A percentile compares a stretch with the other conserved stretches of the same genome.
phyloP scores from a whole-genome alignment of 2,888 invertebrate genomes.

The Scaeva pyrastri region DNA sequence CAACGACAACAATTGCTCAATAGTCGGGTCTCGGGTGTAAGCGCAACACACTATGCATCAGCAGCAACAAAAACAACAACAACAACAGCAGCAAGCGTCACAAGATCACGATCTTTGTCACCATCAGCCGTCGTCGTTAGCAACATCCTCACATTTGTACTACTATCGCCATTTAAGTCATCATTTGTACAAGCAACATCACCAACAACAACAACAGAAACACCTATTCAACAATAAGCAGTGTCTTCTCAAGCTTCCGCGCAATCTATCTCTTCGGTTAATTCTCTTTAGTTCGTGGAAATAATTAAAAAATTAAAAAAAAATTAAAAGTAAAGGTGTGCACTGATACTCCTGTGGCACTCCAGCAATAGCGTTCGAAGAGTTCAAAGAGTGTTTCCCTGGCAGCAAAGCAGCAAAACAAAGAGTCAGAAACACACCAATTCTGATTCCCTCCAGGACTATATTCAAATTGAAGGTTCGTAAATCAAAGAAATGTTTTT shows the following conservation, averaged over 20 bases:
- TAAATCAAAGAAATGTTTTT: no score
- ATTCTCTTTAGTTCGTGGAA: constrained; percentile 42
- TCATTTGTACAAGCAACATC: constrained; percentile 64
- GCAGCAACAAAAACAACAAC: constrained; percentile 57
- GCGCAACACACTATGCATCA: constrained; percentile 71
- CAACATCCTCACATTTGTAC: constrained; percentile 66
- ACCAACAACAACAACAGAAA: constrained; percentile 16
- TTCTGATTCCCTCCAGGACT: constrained; percentile 46
- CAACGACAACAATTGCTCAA: constrained; percentile 12
- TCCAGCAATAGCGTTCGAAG: constrained; percentile 29
- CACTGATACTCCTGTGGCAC: constrained; percentile 61
- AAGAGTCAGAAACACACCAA: constrained; percentile 20
- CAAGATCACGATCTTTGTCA: constrained; percentile 68
- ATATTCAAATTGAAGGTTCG: constrained; percentile 15
- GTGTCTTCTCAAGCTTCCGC: constrained; percentile 35
- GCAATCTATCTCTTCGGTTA: constrained; percentile 36
- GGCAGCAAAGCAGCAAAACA: constrained; percentile 12
- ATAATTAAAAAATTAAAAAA: constrained; percentile 7
- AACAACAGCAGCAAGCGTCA: constrained; percentile 42
- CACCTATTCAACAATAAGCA: constrained; percentile 19
- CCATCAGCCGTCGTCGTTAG: constrained; percentile 68
- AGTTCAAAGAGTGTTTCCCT: constrained; percentile 7
- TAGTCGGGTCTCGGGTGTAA: constrained; percentile 10
- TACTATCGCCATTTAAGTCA: constrained; percentile 71
- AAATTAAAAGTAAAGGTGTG: constrained; percentile 28